These are phyloP conservation scores for Pristionchus exspectatus DNA, from an alignment of 2,888 invertebrate species.

Conservation along the genomic window DNA sequence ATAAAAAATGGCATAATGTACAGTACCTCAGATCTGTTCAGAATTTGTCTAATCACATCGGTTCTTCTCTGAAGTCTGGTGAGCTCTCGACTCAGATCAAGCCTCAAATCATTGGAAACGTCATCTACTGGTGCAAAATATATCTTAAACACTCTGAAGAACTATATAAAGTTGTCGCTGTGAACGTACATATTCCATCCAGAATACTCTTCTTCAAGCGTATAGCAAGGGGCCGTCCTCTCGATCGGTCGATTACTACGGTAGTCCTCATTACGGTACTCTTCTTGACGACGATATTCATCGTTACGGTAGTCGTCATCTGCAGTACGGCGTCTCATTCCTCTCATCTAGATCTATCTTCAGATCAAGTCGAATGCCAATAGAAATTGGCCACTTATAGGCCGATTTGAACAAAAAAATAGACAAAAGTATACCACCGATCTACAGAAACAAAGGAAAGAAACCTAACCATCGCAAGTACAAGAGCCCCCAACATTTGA, in stretches of 20 bases:
- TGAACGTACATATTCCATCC: neutral
- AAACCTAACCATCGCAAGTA: too few species aligned
- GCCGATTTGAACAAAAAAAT: too few species aligned
- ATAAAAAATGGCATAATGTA: neutral
- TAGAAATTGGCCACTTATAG: neutral
- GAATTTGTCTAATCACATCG: neutral
- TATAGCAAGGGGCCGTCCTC: neutral
- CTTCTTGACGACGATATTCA: neutral
- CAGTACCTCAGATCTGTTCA: neutral
- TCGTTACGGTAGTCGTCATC: neutral
- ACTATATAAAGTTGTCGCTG: neutral
- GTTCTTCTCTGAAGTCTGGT: constrained; percentile 21
- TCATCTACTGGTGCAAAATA: neutral
- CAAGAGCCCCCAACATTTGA: neutral
- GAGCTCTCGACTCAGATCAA: neutral
- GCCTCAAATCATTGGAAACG: neutral
- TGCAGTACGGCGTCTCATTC: neutral
- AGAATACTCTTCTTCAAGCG: neutral
- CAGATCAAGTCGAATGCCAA: neutral
- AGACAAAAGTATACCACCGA: too few species aligned
- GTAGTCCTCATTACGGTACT: constrained; percentile 19
- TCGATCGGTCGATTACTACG: neutral
- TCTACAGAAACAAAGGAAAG: too few species aligned
- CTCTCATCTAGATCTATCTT: neutral
- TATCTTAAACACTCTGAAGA: neutral